Evolutionary conservation across 2,113 vertebrate species (phyloP).

Genomic region (Oncorhynchus clarkii): DNA sequence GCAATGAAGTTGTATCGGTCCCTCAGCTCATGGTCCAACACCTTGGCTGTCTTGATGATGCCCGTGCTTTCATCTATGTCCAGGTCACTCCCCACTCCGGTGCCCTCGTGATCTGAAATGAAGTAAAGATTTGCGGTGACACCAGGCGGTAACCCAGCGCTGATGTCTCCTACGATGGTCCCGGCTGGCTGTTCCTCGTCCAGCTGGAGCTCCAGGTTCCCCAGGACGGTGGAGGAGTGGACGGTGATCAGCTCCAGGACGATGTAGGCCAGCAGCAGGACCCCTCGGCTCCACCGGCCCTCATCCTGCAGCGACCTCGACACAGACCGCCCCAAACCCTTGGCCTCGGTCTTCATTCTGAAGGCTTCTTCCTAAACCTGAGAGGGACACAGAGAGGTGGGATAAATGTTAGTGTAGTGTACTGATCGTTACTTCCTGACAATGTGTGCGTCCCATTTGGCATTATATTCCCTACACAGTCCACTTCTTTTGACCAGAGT

Average conservation of each 20-base stretch:
- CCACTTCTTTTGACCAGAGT: no score
- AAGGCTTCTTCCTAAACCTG: slow-evolving; percentile 42
- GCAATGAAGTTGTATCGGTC: slow-evolving; percentile 95
- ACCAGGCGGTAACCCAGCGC: slow-evolving; percentile 85
- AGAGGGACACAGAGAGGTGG: not conserved
- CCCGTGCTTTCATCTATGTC: slow-evolving; percentile 91
- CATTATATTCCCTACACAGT: no score
- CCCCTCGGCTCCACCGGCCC: slow-evolving; percentile 29
- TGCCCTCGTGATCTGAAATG: slow-evolving; percentile 93
- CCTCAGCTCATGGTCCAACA: slow-evolving; percentile 87
- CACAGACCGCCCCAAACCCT: slow-evolving; percentile 51
- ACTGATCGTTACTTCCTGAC: no score
- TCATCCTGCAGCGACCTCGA: slow-evolving; percentile 41
- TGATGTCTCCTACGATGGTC: slow-evolving; percentile 95
- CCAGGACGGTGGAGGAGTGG: slow-evolving; percentile 64
- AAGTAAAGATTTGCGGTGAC: slow-evolving; percentile 88
- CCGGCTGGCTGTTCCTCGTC: slow-evolving; percentile 93
- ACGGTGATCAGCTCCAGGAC: slow-evolving; percentile 50
- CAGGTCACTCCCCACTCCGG: slow-evolving; percentile 84
- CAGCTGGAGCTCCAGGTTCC: slow-evolving; percentile 88
- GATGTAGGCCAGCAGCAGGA: slow-evolving; percentile 50
- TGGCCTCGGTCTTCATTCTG: slow-evolving; percentile 39
- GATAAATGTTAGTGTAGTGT: not conserved
- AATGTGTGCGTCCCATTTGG: no score
- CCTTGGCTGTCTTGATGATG: slow-evolving; percentile 88